Evolutionary conservation across 2,797 vertebrate genomes (phyloP).

Genomic region (Mustela erminea): DNA sequence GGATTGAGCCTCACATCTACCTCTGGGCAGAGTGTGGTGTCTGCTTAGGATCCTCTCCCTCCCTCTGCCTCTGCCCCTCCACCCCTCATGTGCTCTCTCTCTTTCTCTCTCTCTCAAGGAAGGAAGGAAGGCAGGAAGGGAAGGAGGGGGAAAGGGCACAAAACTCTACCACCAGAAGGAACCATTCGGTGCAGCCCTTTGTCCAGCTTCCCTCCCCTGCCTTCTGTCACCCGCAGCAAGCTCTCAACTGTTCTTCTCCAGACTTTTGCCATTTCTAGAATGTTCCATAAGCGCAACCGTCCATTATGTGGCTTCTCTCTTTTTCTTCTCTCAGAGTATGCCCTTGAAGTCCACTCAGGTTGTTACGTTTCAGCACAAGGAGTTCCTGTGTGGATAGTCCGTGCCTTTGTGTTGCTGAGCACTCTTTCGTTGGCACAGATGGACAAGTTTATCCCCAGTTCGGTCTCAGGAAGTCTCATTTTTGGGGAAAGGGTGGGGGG

Average conservation of each 20-base stretch:
- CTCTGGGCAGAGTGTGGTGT: not conserved
- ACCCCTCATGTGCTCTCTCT: not conserved
- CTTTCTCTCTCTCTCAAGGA: too few species aligned
- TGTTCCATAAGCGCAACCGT: not conserved
- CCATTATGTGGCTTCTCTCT: not conserved
- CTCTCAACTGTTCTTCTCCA: not conserved
- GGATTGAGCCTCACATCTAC: not conserved
- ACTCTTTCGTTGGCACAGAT: not conserved
- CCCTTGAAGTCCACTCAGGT: not conserved
- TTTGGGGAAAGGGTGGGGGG: not conserved
- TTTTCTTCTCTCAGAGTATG: not conserved
- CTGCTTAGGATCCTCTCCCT: not conserved
- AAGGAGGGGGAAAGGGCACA: not conserved
- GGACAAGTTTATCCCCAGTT: not conserved
- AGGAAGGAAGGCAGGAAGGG: too few species aligned
- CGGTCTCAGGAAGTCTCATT: not conserved
- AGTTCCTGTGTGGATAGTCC: not conserved
- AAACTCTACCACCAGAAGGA: not conserved
- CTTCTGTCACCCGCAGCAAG: not conserved
- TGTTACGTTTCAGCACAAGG: not conserved
- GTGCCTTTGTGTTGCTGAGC: not conserved
- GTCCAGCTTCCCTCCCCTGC: not conserved
- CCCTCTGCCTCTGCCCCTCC: not conserved
- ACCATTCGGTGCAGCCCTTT: not conserved
- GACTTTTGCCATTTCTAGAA: conserved; percentile 7